Conservation (phyloP, 2,113 vertebrate genomes). For the Calidris pygmaea region DNA sequence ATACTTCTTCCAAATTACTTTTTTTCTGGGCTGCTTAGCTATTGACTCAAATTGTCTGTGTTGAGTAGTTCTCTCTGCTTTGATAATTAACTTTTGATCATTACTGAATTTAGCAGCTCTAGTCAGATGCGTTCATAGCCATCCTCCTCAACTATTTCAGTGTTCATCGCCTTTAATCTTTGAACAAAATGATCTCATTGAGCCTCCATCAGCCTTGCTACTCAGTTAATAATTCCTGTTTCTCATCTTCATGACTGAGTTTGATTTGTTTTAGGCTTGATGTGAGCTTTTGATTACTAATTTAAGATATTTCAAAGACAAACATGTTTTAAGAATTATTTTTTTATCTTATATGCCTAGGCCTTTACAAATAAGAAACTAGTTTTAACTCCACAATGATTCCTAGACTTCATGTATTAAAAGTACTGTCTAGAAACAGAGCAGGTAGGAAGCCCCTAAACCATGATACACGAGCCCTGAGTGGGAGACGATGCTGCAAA, state of each 20-base stretch:
- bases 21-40: slow-evolving; percentile 61
- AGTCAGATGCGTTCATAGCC: slow-evolving; percentile 63
- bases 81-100: slow-evolving; percentile 77
- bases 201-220: slow-evolving; percentile 30
- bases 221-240: slow-evolving; percentile 55
- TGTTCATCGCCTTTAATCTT: slow-evolving; percentile 70
- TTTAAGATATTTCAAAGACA: slow-evolving; percentile 62
- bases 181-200: slow-evolving; percentile 65
- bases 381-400: not conserved
- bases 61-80: slow-evolving; percentile 65
- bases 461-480: not conserved
- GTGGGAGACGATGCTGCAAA: not conserved
- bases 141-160: slow-evolving; percentile 65
- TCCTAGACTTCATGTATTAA: not conserved
- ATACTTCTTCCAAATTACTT: slow-evolving; percentile 69
- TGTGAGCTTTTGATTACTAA: slow-evolving; percentile 69
- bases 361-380: slow-evolving; percentile 28
- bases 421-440: not conserved
- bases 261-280: slow-evolving; percentile 60
- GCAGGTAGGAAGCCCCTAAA: slow-evolving; percentile 17
- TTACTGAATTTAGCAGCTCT: slow-evolving; percentile 69
- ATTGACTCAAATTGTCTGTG: slow-evolving; percentile 70
- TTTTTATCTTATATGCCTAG: not conserved
- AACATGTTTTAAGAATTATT: slow-evolving; percentile 58
- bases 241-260: slow-evolving; percentile 42